Conservation (phyloP, 2,113 vertebrate species). For the Prinia subflava region DNA sequence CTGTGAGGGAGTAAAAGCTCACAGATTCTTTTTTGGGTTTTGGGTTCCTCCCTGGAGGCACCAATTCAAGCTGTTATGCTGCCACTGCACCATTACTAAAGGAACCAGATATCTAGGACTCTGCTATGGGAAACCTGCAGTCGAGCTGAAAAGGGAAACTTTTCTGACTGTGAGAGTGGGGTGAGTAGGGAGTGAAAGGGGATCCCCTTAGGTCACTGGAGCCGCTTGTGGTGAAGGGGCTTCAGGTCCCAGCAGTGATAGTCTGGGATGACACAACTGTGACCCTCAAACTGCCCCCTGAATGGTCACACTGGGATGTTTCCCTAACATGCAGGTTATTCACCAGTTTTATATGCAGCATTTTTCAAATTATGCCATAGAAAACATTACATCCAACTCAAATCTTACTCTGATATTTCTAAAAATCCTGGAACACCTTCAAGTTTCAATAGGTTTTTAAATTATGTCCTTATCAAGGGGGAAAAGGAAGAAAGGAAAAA, state of each 20-base stretch:
- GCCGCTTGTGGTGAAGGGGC: background rate
- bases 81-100: background rate
- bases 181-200: background rate
- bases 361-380: background rate
- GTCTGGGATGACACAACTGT: background rate
- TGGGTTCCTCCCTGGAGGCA: background rate
- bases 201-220: background rate
- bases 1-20: background rate
- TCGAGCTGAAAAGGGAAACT: background rate
- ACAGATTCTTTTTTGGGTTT: background rate
- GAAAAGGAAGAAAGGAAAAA: background rate
- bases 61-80: background rate
- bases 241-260: background rate
- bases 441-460: background rate
- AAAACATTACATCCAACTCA: background rate
- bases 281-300: background rate
- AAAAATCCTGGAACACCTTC: background rate
- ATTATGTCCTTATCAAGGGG: background rate
- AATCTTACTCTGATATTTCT: background rate
- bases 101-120: background rate
- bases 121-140: background rate
- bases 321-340: background rate
- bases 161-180: background rate
- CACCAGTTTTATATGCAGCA: background rate
- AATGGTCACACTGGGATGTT: background rate